These are phyloP conservation scores for Channallabes apus DNA, from an alignment of 2,797 vertebrate species.

Conservation along the genomic window DNA sequence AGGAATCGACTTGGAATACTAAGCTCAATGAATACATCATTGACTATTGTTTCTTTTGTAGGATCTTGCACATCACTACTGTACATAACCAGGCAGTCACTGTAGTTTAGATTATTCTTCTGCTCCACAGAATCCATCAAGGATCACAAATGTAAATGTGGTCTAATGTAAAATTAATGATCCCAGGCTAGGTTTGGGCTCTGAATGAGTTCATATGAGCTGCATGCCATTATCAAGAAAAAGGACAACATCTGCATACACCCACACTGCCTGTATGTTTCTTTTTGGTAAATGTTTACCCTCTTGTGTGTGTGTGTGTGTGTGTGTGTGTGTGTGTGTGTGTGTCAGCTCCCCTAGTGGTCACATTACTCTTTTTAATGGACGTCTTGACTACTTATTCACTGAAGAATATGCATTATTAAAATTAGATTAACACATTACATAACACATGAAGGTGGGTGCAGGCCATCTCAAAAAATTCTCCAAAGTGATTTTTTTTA, in stretches of 20 bases:
- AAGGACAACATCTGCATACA: slow-evolving; percentile 38
- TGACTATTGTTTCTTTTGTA: slow-evolving; percentile 40
- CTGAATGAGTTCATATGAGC: neutral
- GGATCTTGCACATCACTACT: neutral
- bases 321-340: neutral
- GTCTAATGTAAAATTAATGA: slow-evolving; percentile 35
- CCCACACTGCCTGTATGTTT: slow-evolving; percentile 30
- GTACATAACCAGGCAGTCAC: slow-evolving; percentile 32
- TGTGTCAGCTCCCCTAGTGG: slow-evolving; percentile 37
- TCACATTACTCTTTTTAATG: slow-evolving; percentile 38
- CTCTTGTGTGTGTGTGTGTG: neutral
- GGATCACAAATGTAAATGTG: slow-evolving; percentile 31
- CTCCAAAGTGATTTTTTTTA: neutral
- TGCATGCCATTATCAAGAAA: slow-evolving; percentile 22
- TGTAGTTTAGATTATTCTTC: slow-evolving; percentile 50
- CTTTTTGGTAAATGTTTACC: slow-evolving; percentile 39
- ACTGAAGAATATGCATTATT: slow-evolving; percentile 17
- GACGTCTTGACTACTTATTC: slow-evolving; percentile 19
- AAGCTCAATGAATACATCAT: slow-evolving; percentile 30
- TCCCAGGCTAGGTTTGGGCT: slow-evolving; percentile 20
- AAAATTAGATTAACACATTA: neutral
- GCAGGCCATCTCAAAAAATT: neutral
- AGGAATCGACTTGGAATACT: slow-evolving; percentile 29
- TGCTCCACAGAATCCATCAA: slow-evolving; percentile 37
- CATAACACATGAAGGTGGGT: neutral